Base-by-base conservation (phyloP, 30 jellyfish, hydroid and myxozoan genomes). In the Rhopilema esculentum region DNA sequence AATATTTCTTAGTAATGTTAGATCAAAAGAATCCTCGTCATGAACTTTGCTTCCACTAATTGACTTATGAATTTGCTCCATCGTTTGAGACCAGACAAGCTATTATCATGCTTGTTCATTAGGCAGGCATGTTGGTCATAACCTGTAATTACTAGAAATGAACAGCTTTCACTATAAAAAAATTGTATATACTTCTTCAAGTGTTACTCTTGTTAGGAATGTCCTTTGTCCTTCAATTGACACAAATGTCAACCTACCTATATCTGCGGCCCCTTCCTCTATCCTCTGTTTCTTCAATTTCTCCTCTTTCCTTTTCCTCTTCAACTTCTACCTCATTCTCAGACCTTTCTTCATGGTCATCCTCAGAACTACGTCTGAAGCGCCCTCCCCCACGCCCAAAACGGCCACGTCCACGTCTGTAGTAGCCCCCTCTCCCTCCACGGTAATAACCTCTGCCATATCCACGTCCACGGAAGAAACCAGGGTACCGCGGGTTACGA, bases 401-500 rank as follows among this genome's bases (percentile, higher is more conserved):
- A 63, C 82, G 82, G 72, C 88, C 83, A 30, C 97, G 74, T 66
- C 92, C 84, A 32, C 95, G 86, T 16, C 97, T 95, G 23, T 92
- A 79, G 72, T 75, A 82, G 24, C 52, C 79, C 21, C 80, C 77
- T 49, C 91, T 21, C 20, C 83, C 74, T 6, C 75, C 71, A 18
- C 74, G 61, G 30, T 66, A 40, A 49, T 81, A 66, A 78, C 92
- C 97, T 27, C 95, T 40, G 48, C 83, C 90, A 51, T 80, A 80
- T 25, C 98, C 89, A 28, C 96, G 73, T 24, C 98, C 94, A 1
- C 98, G 93, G 29, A 32, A 72, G 49, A 85, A 23, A n/a, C 91
- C 82, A 12, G 9, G 9, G 66, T 92, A 85, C 22, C 98, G 85
- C 0, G 96, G 93, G 52, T 97, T 92, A 48, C 97, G 97, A 62